Evolutionary conservation across 2,797 vertebrate genomes (phyloP).

Genomic region (Toxotes lorentzi): DNA sequence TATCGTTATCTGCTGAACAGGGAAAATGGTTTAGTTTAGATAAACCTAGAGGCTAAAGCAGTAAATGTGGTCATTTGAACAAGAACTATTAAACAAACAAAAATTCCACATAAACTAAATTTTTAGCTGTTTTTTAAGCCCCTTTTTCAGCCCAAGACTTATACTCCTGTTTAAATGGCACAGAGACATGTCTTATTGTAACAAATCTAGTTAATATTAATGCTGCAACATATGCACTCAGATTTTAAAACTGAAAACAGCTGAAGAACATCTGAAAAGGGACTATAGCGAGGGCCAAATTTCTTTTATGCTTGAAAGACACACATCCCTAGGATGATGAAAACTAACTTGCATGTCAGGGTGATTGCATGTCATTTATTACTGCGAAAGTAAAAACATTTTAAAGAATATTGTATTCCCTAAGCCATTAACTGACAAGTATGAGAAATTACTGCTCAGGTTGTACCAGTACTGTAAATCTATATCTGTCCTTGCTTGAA

Average conservation of each 20-base stretch:
- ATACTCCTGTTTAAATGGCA: background rate
- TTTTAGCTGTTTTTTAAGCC: conserved; percentile 1
- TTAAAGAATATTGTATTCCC: conserved; percentile 38
- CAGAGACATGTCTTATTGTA: conserved; percentile 15
- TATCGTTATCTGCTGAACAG: conserved; percentile 9
- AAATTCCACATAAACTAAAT: background rate
- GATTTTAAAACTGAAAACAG: conserved; percentile 27
- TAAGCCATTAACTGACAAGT: conserved; percentile 35
- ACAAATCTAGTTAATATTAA: conserved; percentile 1
- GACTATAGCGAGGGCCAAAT: conserved; percentile 3
- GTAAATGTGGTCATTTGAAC: background rate
- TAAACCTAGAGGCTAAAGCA: background rate
- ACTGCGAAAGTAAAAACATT: conserved; percentile 21
- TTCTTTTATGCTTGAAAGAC: conserved; percentile 20
- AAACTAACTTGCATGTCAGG: conserved; percentile 22
- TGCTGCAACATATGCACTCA: conserved; percentile 4
- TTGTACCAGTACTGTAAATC: conserved; percentile 45
- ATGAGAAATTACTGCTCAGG: conserved; percentile 45
- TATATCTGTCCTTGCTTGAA: conserved; percentile 49
- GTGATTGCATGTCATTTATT: conserved; percentile 41
- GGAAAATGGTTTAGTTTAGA: background rate
- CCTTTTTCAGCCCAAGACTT: background rate
- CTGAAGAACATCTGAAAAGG: conserved; percentile 14
- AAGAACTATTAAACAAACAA: background rate
- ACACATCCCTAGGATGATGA: conserved; percentile 18